Evolutionary conservation across 2,797 vertebrate genomes (phyloP).

Genomic region (Tiaroga cobitis): DNA sequence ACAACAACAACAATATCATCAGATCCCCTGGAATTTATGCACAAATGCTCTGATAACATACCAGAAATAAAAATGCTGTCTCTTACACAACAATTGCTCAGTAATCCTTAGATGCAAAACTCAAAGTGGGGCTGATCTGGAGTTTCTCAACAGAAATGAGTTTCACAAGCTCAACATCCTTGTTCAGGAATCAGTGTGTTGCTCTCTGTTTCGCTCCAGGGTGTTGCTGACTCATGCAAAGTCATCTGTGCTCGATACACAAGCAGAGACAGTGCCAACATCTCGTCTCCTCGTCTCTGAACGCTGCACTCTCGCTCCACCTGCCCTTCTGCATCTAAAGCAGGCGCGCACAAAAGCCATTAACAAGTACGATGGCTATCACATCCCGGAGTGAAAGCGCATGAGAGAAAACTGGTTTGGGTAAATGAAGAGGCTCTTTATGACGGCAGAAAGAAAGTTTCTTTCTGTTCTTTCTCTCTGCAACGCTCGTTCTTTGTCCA

Average conservation of each 20-base stretch:
- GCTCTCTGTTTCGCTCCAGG: constrained; percentile 34
- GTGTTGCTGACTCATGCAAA: constrained; percentile 54
- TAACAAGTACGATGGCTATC: neutral
- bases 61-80: neutral
- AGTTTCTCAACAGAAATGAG: constrained; percentile 28
- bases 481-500: neutral
- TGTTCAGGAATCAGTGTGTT: constrained; percentile 30
- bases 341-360: neutral
- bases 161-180: constrained; percentile 34
- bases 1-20: neutral
- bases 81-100: constrained; percentile 7
- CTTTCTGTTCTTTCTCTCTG: constrained; percentile 24
- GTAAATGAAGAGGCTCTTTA: constrained; percentile 24
- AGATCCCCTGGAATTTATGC: neutral
- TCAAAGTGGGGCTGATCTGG: neutral
- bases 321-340: constrained; percentile 11
- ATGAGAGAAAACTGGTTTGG: constrained; percentile 13
- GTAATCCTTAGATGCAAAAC: constrained; percentile 42
- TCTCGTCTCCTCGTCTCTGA: neutral
- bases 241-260: constrained; percentile 31
- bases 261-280: constrained; percentile 21
- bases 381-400: constrained; percentile 12
- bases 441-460: constrained; percentile 17
- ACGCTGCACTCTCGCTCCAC: neutral
- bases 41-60: neutral